Conservation (phyloP, 2,113 vertebrate species). For the Pomatostomus ruficeps region DNA sequence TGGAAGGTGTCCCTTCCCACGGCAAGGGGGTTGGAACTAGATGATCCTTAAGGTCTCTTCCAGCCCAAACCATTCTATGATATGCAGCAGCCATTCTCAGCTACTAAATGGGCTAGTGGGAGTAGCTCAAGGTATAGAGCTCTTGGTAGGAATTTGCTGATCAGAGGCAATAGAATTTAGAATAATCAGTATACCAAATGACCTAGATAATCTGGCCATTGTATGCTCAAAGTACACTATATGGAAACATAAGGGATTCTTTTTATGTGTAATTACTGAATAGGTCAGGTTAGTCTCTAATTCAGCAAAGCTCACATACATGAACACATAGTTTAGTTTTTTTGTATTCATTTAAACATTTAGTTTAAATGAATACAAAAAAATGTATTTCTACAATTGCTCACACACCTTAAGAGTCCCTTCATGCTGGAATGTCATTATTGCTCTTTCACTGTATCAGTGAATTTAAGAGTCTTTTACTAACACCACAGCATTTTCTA, state of each 20-base stretch:
- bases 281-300: neutral
- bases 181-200: neutral
- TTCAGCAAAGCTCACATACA: neutral
- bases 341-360: no score
- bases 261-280: neutral
- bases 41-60: neutral
- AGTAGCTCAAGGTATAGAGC: neutral
- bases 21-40: neutral
- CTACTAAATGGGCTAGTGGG: neutral
- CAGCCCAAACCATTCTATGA: neutral
- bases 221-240: neutral
- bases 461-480: neutral
- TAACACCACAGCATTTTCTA: neutral
- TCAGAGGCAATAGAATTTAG: neutral
- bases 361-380: neutral
- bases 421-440: neutral
- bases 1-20: neutral
- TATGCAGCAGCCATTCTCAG: neutral
- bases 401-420: neutral
- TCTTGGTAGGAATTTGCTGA: rapidly evolving
- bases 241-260: neutral
- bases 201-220: neutral
- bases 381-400: rapidly evolving
- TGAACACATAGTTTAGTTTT: neutral
- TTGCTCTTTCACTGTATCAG: neutral